A percentile compares a stretch with the other conserved stretches of the same genome.
These are phyloP conservation scores for Ctenochaetus hawaiiensis DNA, from an alignment of 2,797 vertebrate genomes.

Conservation along the genomic window DNA sequence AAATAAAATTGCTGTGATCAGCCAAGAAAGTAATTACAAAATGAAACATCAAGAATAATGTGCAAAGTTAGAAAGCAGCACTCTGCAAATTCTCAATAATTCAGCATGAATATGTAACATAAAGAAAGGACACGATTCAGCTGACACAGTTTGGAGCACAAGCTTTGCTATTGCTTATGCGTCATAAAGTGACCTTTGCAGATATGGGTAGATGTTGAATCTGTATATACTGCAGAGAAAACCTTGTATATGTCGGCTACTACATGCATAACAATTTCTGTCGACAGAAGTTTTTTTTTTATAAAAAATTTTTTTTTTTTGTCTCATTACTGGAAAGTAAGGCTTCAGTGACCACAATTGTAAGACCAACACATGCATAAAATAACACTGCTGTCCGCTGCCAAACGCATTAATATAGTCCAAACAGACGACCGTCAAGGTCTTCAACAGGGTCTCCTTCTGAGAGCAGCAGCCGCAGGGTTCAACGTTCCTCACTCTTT, in stretches of 20 bases:
- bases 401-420: conserved; percentile 34
- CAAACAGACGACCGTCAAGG: conserved; percentile 16
- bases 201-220: conserved; percentile 5
- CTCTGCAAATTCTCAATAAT: conserved; percentile 16
- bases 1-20: conserved; percentile 60
- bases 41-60: conserved; percentile 34
- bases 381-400: conserved; percentile 18
- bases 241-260: neutral
- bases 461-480: conserved; percentile 34
- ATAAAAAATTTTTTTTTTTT: neutral
- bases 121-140: neutral
- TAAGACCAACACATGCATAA: conserved; percentile 21
- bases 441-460: conserved; percentile 13
- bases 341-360: conserved; percentile 10
- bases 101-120: neutral
- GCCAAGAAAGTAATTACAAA: conserved; percentile 48
- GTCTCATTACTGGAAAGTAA: neutral
- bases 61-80: conserved; percentile 32
- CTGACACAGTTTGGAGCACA: neutral
- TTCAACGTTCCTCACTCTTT: conserved; percentile 4
- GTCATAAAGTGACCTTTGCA: neutral
- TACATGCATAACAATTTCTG: neutral
- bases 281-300: neutral
- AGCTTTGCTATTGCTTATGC: neutral
- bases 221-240: neutral